These are phyloP conservation scores for Drosophila nikananu DNA, from an alignment of 1,140 invertebrate species.

Conservation along the genomic window DNA sequence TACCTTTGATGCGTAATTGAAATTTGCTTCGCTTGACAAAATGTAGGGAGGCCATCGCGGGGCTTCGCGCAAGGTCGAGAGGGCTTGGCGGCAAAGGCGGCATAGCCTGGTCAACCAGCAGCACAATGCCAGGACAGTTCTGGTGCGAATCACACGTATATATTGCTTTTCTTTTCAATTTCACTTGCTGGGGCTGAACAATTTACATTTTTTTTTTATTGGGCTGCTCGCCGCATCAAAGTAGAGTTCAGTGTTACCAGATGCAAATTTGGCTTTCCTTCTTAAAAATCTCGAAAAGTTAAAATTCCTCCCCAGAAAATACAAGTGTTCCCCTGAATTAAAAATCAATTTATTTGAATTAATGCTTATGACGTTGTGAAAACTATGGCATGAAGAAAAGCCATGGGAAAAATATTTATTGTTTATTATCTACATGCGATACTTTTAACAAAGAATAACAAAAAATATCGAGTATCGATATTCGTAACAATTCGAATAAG, in stretches of 20 bases:
- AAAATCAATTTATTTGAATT: no score
- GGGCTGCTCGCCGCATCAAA: slow-evolving; percentile 18
- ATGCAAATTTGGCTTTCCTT: no score
- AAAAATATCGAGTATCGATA: no score
- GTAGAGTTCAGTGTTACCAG: not conserved
- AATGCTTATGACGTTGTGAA: no score
- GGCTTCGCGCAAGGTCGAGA: slow-evolving; percentile 18
- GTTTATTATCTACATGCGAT: no score
- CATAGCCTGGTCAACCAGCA: slow-evolving; percentile 29
- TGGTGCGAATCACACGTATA: slow-evolving; percentile 27
- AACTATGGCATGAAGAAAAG: no score
- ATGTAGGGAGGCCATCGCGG: slow-evolving; percentile 73
- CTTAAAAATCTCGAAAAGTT: no score
- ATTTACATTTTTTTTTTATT: slow-evolving; percentile 54
- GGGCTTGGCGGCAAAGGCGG: slow-evolving; percentile 36
- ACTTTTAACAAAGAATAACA: no score
- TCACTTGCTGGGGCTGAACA: slow-evolving; percentile 48
- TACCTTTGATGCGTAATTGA: slow-evolving; percentile 82
- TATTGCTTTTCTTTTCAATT: slow-evolving; percentile 57
- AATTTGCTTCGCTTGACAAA: slow-evolving; percentile 81
- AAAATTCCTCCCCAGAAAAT: no score
- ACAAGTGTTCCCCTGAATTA: no score
- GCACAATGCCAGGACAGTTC: slow-evolving; percentile 15
- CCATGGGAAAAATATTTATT: no score
- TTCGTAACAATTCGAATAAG: no score